A percentile compares a stretch with the other conserved stretches of the same genome.
Conservation (phyloP, 2,888 invertebrate genomes). For the Tetropium fuscum region DNA sequence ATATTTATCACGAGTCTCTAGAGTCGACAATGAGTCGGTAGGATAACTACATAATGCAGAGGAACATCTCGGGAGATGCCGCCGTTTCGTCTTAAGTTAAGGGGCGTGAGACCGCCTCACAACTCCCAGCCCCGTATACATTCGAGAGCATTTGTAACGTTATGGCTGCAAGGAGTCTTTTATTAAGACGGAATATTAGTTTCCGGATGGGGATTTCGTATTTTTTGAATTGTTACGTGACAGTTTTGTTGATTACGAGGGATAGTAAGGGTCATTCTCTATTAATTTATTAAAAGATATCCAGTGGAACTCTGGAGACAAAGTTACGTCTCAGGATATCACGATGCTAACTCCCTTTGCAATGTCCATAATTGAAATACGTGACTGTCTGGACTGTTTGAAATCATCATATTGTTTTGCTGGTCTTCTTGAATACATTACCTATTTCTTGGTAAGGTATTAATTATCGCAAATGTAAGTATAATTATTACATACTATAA, state of each 20-base stretch:
- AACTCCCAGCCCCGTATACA: background rate
- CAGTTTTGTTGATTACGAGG: conserved; percentile 2
- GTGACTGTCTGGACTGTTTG: conserved; percentile 27
- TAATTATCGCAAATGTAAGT: too few species aligned
- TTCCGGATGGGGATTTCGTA: background rate
- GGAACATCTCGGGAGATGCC: conserved; percentile 39
- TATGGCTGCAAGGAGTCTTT: conserved; percentile 17
- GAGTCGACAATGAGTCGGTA: conserved; percentile 56
- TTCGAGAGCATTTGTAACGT: conserved; percentile 21
- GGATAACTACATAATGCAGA: conserved; percentile 56
- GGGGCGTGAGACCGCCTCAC: conserved; percentile 24
- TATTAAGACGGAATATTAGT: conserved; percentile 13
- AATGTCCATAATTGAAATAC: conserved; percentile 42
- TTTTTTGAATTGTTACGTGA: background rate
- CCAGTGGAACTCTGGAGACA: conserved; percentile 23
- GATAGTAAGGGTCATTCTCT: conserved; percentile 5
- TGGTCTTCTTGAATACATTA: too few species aligned
- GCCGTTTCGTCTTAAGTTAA: conserved; percentile 36
- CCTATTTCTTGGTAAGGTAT: too few species aligned
- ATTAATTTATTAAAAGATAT: conserved; percentile 14
- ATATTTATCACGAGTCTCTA: conserved; percentile 60
- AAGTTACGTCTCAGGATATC: conserved; percentile 34
- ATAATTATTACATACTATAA: too few species aligned
- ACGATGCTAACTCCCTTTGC: conserved; percentile 37
- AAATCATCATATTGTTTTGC: conserved; percentile 3